These are phyloP conservation scores for Paedocypris sp. DNA, from an alignment of 2,113 vertebrate species.

Conservation along the genomic window DNA sequence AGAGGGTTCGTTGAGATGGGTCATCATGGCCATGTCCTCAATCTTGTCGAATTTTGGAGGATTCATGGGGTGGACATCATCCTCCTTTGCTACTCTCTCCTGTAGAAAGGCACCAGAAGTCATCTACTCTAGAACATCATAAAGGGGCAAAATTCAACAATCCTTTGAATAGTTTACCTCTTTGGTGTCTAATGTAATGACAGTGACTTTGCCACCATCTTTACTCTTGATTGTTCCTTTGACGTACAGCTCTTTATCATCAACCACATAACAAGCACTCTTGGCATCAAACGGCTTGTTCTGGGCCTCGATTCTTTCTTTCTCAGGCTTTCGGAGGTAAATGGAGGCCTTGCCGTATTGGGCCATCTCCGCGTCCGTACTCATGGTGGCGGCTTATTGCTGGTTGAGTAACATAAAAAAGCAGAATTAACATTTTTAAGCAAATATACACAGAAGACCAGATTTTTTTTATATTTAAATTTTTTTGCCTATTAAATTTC, in stretches of 20 bases:
- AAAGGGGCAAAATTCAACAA: too few species aligned
- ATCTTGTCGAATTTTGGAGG: constrained; percentile 56
- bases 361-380: constrained; percentile 35
- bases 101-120: not conserved
- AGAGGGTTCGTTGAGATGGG: constrained; percentile 42
- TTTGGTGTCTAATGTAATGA: constrained; percentile 55
- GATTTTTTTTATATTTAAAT: too few species aligned
- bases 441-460: too few species aligned
- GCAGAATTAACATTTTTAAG: too few species aligned
- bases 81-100: constrained; percentile 57
- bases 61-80: constrained; percentile 57
- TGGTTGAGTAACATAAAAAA: too few species aligned
- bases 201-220: constrained; percentile 58
- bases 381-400: too few species aligned
- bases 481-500: not conserved
- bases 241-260: constrained; percentile 55
- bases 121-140: too few species aligned
- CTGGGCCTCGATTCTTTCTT: constrained; percentile 65
- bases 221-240: constrained; percentile 63
- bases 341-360: constrained; percentile 41
- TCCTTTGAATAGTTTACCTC: constrained; percentile 50
- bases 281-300: constrained; percentile 67
- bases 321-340: constrained; percentile 62
- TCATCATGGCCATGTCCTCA: constrained; percentile 52
- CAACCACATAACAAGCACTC: constrained; percentile 62